These are phyloP conservation scores for Tethya wilhelma DNA, from an alignment of 37 sponge, comb jelly and placozoan genomes.

Conservation along the genomic window DNA sequence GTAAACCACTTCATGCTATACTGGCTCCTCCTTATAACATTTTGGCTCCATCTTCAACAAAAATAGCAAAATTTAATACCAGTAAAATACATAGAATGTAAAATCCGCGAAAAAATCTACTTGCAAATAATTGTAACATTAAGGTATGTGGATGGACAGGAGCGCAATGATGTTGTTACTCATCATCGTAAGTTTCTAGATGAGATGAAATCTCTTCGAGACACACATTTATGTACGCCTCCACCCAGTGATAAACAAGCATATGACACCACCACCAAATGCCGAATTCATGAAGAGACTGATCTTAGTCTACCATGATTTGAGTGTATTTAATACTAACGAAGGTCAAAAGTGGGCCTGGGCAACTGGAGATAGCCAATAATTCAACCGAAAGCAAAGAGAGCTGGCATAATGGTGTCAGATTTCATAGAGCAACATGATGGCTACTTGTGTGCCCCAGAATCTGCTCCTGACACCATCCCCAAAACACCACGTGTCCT, in stretches of 20 bases:
- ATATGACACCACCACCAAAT: too few species aligned
- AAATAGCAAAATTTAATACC: too few species aligned
- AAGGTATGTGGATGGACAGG: slow-evolving; percentile 67
- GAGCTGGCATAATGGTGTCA: slow-evolving; percentile 7
- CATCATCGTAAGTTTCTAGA: not conserved
- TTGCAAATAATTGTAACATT: too few species aligned
- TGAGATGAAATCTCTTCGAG: not conserved
- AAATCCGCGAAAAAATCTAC: too few species aligned
- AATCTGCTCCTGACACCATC: not conserved
- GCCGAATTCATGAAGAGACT: not conserved
- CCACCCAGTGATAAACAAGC: not conserved
- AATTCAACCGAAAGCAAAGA: not conserved
- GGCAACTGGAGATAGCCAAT: not conserved
- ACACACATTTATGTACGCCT: not conserved
- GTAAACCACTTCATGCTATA: too few species aligned
- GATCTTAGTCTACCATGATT: not conserved
- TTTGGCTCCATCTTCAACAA: too few species aligned
- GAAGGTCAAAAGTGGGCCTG: slow-evolving; percentile 9
- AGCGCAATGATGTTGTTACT: slow-evolving; percentile 44
- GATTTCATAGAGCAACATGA: slow-evolving; percentile 8
- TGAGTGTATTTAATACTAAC: not conserved
- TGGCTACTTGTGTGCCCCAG: not conserved
- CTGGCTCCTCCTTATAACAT: too few species aligned
- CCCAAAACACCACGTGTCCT: not conserved
- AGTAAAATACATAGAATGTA: too few species aligned